Evolutionary conservation across 2,797 vertebrate species (phyloP).

Genomic region (Cynodonichthys magdalenae): DNA sequence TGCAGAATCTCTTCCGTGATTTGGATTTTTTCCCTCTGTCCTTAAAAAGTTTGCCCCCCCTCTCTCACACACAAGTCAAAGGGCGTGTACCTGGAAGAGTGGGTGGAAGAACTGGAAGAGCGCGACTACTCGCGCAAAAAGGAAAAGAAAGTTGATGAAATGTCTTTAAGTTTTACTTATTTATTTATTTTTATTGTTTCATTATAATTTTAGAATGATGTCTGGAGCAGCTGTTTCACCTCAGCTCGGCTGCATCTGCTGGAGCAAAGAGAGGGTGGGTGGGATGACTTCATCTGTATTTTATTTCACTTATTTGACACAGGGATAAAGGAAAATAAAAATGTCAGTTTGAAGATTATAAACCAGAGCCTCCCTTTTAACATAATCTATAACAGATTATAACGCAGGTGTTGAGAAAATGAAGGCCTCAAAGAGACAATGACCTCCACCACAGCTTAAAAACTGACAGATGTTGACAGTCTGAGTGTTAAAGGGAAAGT

Average conservation of each 20-base stretch:
- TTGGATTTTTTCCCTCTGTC: conserved; percentile 67
- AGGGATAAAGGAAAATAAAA: background rate
- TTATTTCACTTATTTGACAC: conserved; percentile 20
- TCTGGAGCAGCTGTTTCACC: conserved; percentile 53
- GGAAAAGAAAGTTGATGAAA: conserved; percentile 40
- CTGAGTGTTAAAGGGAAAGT: too few species aligned
- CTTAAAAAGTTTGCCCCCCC: conserved; percentile 70
- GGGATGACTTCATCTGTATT: conserved; percentile 57
- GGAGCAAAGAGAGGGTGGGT: conserved; percentile 51
- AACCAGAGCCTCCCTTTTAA: background rate
- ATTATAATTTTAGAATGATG: too few species aligned
- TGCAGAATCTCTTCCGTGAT: conserved; percentile 85
- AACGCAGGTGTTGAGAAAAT: too few species aligned
- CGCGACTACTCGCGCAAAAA: conserved; percentile 26
- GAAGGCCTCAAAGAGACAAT: too few species aligned
- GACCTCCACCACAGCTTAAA: too few species aligned
- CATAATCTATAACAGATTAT: too few species aligned
- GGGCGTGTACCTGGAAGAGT: conserved; percentile 83
- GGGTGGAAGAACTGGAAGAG: conserved; percentile 52
- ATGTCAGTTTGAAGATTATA: background rate
- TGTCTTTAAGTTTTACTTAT: conserved; percentile 28
- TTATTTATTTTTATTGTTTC: conserved; percentile 20
- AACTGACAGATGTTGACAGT: too few species aligned
- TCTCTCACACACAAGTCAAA: conserved; percentile 74
- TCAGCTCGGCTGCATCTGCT: conserved; percentile 50